A percentile compares a stretch with the other conserved stretches of the same genome.
Evolutionary conservation across 2,888 invertebrate species (phyloP).

Genomic region (Deilephila elpenor): DNA sequence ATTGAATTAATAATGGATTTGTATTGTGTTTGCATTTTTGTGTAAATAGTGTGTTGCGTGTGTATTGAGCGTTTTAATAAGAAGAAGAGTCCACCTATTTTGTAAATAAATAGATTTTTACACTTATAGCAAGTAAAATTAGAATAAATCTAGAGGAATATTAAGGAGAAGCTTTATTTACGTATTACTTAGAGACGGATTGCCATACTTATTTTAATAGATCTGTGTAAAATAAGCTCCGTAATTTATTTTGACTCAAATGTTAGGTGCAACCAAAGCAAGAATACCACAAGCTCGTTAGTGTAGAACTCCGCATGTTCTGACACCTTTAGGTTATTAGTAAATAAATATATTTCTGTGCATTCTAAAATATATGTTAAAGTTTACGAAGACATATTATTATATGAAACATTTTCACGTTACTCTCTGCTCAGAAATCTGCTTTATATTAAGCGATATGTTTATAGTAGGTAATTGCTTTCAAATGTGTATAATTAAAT

Average conservation of each 20-base stretch:
- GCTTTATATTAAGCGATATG: constrained; percentile 12
- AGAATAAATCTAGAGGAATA: constrained; percentile 58
- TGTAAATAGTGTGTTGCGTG: constrained; percentile 71
- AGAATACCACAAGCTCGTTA: constrained; percentile 32
- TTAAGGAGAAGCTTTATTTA: constrained; percentile 77
- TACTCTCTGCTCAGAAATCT: constrained; percentile 8
- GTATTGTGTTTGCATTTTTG: constrained; percentile 42
- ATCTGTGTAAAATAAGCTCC: constrained; percentile 27
- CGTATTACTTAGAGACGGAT: constrained; percentile 68
- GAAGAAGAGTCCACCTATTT: constrained; percentile 84
- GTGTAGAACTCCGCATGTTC: constrained; percentile 24
- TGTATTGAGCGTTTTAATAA: constrained; percentile 73
- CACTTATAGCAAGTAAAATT: constrained; percentile 68
- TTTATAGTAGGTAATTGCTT: constrained; percentile 14
- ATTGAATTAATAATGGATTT: background rate
- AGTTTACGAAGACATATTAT: background rate
- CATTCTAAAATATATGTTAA: background rate
- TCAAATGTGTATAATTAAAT: background rate
- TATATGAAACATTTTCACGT: background rate
- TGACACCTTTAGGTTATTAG: background rate
- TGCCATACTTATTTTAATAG: constrained; percentile 65
- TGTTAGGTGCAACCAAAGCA: constrained; percentile 31
- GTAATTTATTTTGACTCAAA: constrained; percentile 32
- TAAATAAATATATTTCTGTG: background rate
- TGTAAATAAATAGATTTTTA: constrained; percentile 83